A percentile compares a stretch with the other conserved stretches of the same genome.
These are phyloP conservation scores for Cheiracanthium punctorium DNA, from an alignment of 2,888 invertebrate genomes.

Conservation along the genomic window DNA sequence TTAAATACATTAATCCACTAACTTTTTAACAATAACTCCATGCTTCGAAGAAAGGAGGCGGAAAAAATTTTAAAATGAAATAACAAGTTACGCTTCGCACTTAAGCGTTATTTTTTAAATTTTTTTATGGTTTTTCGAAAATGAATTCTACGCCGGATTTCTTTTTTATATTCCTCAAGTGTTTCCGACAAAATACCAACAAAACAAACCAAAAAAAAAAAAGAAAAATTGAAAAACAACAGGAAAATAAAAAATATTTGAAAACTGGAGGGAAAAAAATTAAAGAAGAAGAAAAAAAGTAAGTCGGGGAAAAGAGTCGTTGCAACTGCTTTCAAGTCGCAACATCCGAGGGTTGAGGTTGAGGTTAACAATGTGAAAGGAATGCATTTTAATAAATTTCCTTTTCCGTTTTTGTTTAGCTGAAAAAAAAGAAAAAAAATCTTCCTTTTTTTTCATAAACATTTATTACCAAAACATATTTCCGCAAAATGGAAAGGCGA, in stretches of 20 bases:
- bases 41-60: neutral
- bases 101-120: neutral
- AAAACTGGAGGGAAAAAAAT: neutral
- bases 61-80: neutral
- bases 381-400: conserved; percentile 58
- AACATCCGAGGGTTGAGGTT: conserved; percentile 57
- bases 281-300: conserved; percentile 25
- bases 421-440: too few species aligned
- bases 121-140: neutral
- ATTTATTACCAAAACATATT: conserved; percentile 11
- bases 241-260: conserved; percentile 1
- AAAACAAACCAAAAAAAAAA: conserved; percentile 14
- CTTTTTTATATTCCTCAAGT: neutral
- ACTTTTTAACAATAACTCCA: conserved; percentile 2
- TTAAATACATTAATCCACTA: neutral
- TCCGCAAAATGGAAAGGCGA: neutral
- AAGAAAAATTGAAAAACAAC: conserved; percentile 11
- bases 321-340: conserved; percentile 39
- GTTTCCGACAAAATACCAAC: conserved; percentile 19
- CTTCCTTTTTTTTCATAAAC: neutral
- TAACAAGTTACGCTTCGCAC: conserved; percentile 17
- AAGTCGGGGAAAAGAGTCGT: conserved; percentile 18
- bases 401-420: conserved; percentile 20
- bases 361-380: conserved; percentile 51
- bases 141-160: conserved; percentile 10